These are phyloP conservation scores for Drosophila seclusa DNA, from an alignment of 2,888 invertebrate species.

Conservation along the genomic window DNA sequence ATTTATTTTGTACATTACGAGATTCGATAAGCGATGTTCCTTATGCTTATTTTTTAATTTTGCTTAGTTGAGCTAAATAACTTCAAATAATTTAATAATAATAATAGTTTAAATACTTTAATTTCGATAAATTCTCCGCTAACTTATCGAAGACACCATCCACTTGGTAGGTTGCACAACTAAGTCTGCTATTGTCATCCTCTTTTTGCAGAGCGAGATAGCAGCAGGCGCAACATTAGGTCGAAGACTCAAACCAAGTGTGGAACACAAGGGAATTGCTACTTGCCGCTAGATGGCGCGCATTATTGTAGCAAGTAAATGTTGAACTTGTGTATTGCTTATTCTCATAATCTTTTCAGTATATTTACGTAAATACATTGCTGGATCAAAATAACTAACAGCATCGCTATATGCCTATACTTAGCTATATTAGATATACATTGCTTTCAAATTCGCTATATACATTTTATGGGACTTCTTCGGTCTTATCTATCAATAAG, in stretches of 20 bases:
- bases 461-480: not conserved
- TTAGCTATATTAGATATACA: not conserved
- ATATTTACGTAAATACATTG: not conserved
- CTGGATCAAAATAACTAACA: not conserved
- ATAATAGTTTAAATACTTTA: not conserved
- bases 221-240: not conserved
- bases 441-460: not conserved
- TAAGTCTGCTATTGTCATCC: conserved; percentile 12
- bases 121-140: conserved; percentile 19
- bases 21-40: not conserved
- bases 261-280: not conserved
- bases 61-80: not conserved
- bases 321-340: not conserved
- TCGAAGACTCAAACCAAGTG: conserved; percentile 16
- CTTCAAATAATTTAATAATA: not conserved
- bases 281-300: conserved; percentile 32
- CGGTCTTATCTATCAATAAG: not conserved
- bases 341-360: too few species aligned
- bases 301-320: not conserved
- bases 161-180: conserved; percentile 2
- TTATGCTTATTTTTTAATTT: not conserved
- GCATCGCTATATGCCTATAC: not conserved
- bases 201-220: conserved; percentile 23
- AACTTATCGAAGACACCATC: conserved; percentile 28
- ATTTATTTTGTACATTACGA: not conserved